Base-by-base conservation (phyloP, 2,888 invertebrate genomes). In the Anoplius nigerrimus region DNA sequence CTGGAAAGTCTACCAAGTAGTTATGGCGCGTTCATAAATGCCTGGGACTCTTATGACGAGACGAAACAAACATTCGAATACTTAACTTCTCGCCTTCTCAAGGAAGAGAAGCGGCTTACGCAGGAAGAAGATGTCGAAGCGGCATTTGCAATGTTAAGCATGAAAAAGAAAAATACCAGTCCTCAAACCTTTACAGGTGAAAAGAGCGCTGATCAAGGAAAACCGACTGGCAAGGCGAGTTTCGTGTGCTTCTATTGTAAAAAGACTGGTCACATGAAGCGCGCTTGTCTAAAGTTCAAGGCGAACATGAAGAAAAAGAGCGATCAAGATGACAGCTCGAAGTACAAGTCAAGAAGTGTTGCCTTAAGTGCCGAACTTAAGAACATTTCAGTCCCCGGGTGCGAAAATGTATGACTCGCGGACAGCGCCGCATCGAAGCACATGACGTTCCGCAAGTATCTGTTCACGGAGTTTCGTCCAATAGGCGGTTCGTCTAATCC, bases 361-460 rank as follows among this genome's bases (percentile, higher is more conserved):
- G 24, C 24, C 3, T 24, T 24, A 2, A 24, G 24, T 24, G 24
- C 24, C 6, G 24, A 24, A 24, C 6, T 2, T 6, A 24, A 24
- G 24, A 24, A 24, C 6, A 2, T 24, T 4, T 27, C 24, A n/a
- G 43, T 66, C n/a, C 56, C 66, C 2, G 43, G 48, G 18, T 62
- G 65, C 16, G 56, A 62, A 22, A n/a, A 43, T 21, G 64, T 61
- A n/a, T 72, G 70, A 69, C 11, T 71, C 5, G 70, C 68, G 1
- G 72, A 75, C 54, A 66, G 66, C 4, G 75, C 68, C 45, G 74
- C 74, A 11, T 58, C 62, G 16, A 67, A 60, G 63, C 70, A 74
- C 43, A 71, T 76, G 70, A 71, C 74, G 3, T 64, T n/a, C 27
- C 66, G 60, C 15, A 45, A 51, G 18, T 65, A 76, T 2, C 66